A percentile compares a stretch with the other conserved stretches of the same genome.
These are phyloP conservation scores for Metalampra italica DNA, from an alignment of 2,888 invertebrate genomes.

Conservation along the genomic window DNA sequence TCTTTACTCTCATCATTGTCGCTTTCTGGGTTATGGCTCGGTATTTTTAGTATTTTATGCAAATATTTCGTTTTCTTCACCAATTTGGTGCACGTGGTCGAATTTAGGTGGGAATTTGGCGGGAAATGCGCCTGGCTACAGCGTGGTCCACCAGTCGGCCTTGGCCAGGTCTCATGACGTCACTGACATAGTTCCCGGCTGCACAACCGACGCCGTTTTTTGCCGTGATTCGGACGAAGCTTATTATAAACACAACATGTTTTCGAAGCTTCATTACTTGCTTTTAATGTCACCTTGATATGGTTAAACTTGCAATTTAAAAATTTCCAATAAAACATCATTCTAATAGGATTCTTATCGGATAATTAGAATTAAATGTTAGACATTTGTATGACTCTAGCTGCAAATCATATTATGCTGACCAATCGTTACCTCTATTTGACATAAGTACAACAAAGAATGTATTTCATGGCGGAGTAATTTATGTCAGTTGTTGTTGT, in stretches of 20 bases:
- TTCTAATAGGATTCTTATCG: too few species aligned
- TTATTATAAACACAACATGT: slow-evolving; percentile 29
- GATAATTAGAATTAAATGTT: too few species aligned
- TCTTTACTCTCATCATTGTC: slow-evolving; percentile 9
- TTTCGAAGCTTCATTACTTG: slow-evolving; percentile 12
- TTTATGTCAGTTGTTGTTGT: too few species aligned
- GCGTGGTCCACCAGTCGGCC: slow-evolving; percentile 60
- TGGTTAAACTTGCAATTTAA: background rate
- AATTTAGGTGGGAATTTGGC: slow-evolving; percentile 47
- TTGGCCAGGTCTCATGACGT: slow-evolving; percentile 61
- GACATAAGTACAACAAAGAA: too few species aligned
- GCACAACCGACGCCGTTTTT: slow-evolving; percentile 55
- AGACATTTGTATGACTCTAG: too few species aligned
- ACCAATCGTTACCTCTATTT: too few species aligned
- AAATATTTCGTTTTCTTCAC: background rate
- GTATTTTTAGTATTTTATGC: slow-evolving; percentile 7
- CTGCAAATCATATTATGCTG: too few species aligned
- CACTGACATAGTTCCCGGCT: slow-evolving; percentile 72
- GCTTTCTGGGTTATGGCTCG: slow-evolving; percentile 6
- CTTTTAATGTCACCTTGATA: slow-evolving; percentile 1
- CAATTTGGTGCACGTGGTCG: slow-evolving; percentile 35
- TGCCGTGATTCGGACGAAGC: slow-evolving; percentile 41
- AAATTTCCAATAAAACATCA: background rate
- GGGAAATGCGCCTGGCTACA: slow-evolving; percentile 43
- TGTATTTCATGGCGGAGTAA: too few species aligned